Conservation (phyloP, 2,888 invertebrate genomes). For the Peribatodes rhomboidaria region DNA sequence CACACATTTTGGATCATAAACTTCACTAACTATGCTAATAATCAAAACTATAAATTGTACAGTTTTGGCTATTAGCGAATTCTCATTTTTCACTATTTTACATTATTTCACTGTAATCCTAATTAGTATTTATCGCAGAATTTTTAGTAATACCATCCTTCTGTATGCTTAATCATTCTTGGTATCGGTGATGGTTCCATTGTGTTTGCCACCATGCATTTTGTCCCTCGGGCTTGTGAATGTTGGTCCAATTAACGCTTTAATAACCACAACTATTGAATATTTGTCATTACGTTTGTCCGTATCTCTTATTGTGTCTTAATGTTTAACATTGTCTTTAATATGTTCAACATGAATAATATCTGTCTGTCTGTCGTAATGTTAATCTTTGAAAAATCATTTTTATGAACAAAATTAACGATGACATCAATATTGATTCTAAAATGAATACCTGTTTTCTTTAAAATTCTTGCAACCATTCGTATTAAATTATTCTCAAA, state of each 20-base stretch:
- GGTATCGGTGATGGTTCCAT: conserved; percentile 84
- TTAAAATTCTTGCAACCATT: neutral
- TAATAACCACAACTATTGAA: conserved; percentile 48
- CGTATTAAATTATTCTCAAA: neutral
- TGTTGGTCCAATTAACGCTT: conserved; percentile 59
- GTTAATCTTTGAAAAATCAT: neutral
- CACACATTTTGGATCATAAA: conserved; percentile 51
- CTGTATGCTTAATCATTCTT: conserved; percentile 85
- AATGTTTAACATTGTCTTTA: conserved; percentile 6
- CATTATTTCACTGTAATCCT: conserved; percentile 37
- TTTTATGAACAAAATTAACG: neutral
- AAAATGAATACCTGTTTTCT: neutral
- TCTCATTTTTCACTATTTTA: conserved; percentile 38
- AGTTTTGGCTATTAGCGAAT: conserved; percentile 41
- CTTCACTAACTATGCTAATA: conserved; percentile 49
- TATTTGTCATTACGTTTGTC: conserved; percentile 11
- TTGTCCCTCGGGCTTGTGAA: conserved; percentile 61
- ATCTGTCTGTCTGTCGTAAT: neutral
- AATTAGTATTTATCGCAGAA: conserved; percentile 38
- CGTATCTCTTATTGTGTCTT: conserved; percentile 5
- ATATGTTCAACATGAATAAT: neutral
- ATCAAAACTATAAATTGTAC: conserved; percentile 46
- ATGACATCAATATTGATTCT: neutral
- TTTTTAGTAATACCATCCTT: conserved; percentile 75
- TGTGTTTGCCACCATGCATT: conserved; percentile 73